These are phyloP conservation scores for Ips nitidus DNA, from an alignment of 1,140 invertebrate species.

Conservation along the genomic window DNA sequence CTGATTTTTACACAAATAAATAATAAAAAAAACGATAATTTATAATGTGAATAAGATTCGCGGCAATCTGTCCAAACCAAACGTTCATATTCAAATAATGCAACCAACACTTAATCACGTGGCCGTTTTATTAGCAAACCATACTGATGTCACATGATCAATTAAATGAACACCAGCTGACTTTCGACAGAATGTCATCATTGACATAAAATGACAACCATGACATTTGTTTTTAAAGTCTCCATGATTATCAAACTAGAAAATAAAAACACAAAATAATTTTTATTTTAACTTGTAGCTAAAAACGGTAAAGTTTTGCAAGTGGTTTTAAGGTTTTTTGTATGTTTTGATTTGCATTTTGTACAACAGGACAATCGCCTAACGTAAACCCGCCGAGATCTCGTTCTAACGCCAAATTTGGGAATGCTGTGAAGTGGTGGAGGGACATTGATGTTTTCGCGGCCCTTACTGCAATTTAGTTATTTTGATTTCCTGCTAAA, in stretches of 20 bases:
- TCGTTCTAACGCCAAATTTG: conserved; percentile 6
- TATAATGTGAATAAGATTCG: too few species aligned
- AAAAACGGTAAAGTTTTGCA: background rate
- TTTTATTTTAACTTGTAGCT: background rate
- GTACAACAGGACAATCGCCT: background rate
- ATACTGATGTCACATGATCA: too few species aligned
- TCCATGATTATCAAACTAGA: background rate
- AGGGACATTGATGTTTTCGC: conserved; percentile 27
- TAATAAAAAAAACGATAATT: too few species aligned
- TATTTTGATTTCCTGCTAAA: conserved; percentile 30
- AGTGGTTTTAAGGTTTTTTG: background rate
- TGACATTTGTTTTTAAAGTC: background rate
- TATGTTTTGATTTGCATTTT: conserved; percentile 2
- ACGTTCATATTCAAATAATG: too few species aligned
- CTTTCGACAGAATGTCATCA: too few species aligned
- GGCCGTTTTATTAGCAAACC: too few species aligned
- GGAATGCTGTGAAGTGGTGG: background rate
- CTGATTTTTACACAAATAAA: too few species aligned
- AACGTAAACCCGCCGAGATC: background rate
- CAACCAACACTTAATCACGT: too few species aligned
- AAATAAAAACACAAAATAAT: background rate
- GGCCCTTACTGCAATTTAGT: conserved; percentile 19
- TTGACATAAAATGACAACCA: too few species aligned
- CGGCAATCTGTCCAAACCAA: too few species aligned
- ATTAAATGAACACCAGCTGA: too few species aligned